A percentile compares a stretch with the other conserved stretches of the same genome.
Evolutionary conservation across 2,113 vertebrate genomes (phyloP).

Genomic region (Boulengeromyrus knoepffleri): DNA sequence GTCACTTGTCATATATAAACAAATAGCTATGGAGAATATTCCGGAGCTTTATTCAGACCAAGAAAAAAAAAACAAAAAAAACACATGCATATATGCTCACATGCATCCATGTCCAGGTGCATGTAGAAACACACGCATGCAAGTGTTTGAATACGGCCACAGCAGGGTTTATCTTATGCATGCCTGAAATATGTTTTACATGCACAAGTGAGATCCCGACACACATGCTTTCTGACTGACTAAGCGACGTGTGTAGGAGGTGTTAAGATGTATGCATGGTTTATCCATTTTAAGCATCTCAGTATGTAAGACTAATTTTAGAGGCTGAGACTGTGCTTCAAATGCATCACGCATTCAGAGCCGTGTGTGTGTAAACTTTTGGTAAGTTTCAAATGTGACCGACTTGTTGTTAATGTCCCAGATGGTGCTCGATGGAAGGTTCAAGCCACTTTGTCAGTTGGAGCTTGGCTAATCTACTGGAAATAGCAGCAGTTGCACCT

Average conservation of each 20-base stretch:
- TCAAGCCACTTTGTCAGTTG: constrained; percentile 27
- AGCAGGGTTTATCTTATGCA: not conserved
- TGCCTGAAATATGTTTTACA: not conserved
- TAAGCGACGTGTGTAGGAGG: not conserved
- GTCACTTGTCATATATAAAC: constrained; percentile 23
- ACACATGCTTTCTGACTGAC: not conserved
- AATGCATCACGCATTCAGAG: not conserved
- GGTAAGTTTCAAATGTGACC: not conserved
- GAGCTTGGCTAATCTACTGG: constrained; percentile 40
- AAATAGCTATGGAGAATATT: not conserved
- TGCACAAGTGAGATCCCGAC: not conserved
- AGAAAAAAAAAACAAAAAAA: not conserved
- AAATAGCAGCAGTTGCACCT: constrained; percentile 40
- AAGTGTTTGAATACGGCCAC: not conserved
- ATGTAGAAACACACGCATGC: not conserved
- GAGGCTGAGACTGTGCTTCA: not conserved
- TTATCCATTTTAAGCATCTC: not conserved
- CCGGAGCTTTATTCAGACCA: not conserved
- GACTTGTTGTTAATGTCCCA: not conserved
- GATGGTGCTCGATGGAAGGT: not conserved
- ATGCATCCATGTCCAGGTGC: not conserved
- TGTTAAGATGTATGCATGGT: not conserved
- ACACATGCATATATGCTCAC: not conserved
- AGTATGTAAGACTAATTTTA: not conserved
- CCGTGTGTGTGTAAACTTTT: not conserved